phyloP scores from a whole-genome alignment of 2,797 vertebrate genomes.

The Buphagus erythrorhynchus region DNA sequence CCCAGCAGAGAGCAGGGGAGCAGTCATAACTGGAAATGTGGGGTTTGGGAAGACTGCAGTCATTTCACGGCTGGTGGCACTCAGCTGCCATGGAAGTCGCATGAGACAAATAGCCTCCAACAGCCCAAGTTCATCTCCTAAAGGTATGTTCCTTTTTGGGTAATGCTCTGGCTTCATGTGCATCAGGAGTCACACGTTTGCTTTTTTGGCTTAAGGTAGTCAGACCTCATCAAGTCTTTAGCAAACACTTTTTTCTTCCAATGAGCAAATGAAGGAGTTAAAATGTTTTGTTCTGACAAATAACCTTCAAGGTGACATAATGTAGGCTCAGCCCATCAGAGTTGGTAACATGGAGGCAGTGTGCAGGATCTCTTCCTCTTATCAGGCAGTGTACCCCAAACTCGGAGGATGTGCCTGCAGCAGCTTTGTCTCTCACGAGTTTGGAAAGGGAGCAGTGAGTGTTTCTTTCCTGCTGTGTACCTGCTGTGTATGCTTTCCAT shows the following conservation, averaged over 20 bases:
- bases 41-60: slow-evolving; percentile 97
- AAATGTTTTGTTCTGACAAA: background rate
- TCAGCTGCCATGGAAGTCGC: slow-evolving; percentile 96
- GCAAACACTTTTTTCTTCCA: background rate
- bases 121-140: slow-evolving; percentile 87
- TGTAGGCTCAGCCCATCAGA: background rate
- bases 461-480: background rate
- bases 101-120: slow-evolving; percentile 98
- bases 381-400: background rate
- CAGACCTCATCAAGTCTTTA: background rate
- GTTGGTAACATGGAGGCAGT: background rate
- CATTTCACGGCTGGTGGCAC: slow-evolving; percentile 93
- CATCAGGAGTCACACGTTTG: background rate
- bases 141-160: slow-evolving; percentile 77
- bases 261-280: background rate
- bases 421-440: background rate
- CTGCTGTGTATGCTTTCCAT: background rate
- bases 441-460: background rate
- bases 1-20: slow-evolving; percentile 82
- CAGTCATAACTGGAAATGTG: slow-evolving; percentile 89
- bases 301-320: background rate
- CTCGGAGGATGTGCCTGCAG: background rate
- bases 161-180: background rate
- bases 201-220: background rate
- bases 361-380: background rate